phyloP scores from a whole-genome alignment of 2,888 invertebrate genomes.

The Drosophila siamana region DNA sequence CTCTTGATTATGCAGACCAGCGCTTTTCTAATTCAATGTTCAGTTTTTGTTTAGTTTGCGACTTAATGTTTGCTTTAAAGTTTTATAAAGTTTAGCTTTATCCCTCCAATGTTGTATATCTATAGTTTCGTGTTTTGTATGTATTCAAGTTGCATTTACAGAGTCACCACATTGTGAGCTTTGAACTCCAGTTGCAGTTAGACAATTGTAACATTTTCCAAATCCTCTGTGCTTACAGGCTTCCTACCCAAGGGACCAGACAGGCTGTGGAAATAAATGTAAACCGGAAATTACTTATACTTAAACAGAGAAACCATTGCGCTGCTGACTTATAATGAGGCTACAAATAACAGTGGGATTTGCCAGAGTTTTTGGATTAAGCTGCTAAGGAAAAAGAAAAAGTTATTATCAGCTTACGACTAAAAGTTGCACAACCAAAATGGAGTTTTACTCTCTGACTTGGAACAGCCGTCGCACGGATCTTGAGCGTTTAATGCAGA shows the following conservation, averaged over 20 bases:
- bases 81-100: background rate
- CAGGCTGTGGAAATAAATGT: conserved; percentile 27
- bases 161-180: background rate
- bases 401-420: conserved; percentile 6
- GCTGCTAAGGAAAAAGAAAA: conserved; percentile 8
- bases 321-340: conserved; percentile 24
- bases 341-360: conserved; percentile 29
- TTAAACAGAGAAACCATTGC: conserved; percentile 2
- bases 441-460: conserved; percentile 66
- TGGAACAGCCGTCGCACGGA: conserved; percentile 50
- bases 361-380: conserved; percentile 10
- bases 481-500: conserved; percentile 27
- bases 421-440: conserved; percentile 24
- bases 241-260: background rate
- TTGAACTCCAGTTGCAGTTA: conserved; percentile 3
- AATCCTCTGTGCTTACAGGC: conserved; percentile 46
- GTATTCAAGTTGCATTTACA: background rate
- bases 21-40: background rate
- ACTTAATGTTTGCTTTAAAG: background rate
- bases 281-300: conserved; percentile 26
- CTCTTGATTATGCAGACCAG: background rate
- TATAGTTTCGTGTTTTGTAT: background rate
- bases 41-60: background rate
- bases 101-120: background rate
- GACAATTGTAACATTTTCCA: conserved; percentile 5